phyloP scores from a whole-genome alignment of 2,888 invertebrate genomes.

The Agriotes lineatus region DNA sequence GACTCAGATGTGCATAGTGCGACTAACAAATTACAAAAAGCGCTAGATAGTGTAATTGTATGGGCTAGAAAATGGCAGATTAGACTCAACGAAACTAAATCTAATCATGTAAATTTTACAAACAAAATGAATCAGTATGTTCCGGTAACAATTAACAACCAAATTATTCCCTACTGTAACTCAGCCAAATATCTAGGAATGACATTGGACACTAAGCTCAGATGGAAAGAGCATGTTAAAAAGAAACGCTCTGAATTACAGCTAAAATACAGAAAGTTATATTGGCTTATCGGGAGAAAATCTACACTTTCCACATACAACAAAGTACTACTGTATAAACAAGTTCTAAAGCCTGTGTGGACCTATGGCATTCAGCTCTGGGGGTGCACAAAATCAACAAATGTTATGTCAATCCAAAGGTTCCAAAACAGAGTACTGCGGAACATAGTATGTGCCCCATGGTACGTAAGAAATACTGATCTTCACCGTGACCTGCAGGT shows the following conservation, averaged over 20 bases:
- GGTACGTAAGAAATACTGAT: too few relatives aligned
- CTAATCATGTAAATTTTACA: constrained; percentile 45
- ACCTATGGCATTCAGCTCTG: constrained; percentile 13
- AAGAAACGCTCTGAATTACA: constrained; percentile 17
- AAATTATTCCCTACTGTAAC: constrained; percentile 11
- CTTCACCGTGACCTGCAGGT: too few relatives aligned
- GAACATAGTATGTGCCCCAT: too few relatives aligned
- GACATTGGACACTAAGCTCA: constrained; percentile 13
- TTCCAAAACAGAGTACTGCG: background rate
- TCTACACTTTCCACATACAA: constrained; percentile 11
- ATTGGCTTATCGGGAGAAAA: constrained; percentile 27
- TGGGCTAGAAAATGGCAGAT: constrained; percentile 45
- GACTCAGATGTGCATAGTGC: constrained; percentile 4
- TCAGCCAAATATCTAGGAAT: constrained; percentile 30
- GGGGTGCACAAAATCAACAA: background rate
- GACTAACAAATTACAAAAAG: constrained; percentile 13
- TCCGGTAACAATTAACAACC: background rate
- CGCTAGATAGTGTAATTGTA: constrained; percentile 14
- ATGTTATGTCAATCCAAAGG: background rate
- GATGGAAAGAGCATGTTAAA: constrained; percentile 22
- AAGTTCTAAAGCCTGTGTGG: constrained; percentile 5
- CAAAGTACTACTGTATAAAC: constrained; percentile 25
- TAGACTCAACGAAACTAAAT: constrained; percentile 43
- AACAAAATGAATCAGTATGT: constrained; percentile 30
- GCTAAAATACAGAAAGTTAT: background rate